These are phyloP conservation scores for Zoroaster sp. DNA, from an alignment of 53 echinoderm and acorn worm genomes.

Conservation along the genomic window DNA sequence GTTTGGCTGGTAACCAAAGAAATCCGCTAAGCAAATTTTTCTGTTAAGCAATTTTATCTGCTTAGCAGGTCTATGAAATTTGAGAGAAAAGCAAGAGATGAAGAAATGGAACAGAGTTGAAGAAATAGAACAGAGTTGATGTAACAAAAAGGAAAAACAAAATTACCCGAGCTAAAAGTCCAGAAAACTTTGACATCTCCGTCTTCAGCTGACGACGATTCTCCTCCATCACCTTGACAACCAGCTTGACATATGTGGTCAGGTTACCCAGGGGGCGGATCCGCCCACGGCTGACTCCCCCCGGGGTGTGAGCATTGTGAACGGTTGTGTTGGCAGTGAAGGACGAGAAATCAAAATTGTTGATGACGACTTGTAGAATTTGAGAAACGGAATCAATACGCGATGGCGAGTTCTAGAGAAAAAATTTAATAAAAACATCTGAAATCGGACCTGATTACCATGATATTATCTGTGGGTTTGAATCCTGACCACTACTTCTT, in stretches of 20 bases:
- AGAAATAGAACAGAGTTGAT: not conserved
- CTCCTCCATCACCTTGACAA: constrained; percentile 34
- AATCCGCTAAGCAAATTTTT: too few relatives aligned
- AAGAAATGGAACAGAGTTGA: too few relatives aligned
- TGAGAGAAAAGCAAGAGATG: too few relatives aligned
- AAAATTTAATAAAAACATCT: not conserved
- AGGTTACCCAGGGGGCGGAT: constrained; percentile 78
- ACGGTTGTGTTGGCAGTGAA: constrained; percentile 21
- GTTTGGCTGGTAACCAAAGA: too few relatives aligned
- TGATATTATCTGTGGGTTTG: too few relatives aligned
- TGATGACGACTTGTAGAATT: constrained; percentile 69
- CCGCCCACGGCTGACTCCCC: constrained; percentile 62
- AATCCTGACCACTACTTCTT: too few relatives aligned
- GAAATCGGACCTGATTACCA: too few relatives aligned
- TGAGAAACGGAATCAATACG: constrained; percentile 71
- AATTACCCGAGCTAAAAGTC: constrained; percentile 21
- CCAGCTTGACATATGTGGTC: constrained; percentile 66
- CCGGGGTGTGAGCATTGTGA: constrained; percentile 53
- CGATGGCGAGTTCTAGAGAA: constrained; percentile 24
- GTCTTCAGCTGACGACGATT: not conserved
- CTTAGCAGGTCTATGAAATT: too few relatives aligned
- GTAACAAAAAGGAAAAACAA: not conserved
- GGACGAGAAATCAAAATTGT: constrained; percentile 75
- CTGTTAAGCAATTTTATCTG: too few relatives aligned
- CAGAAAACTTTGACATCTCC: not conserved